Evolutionary conservation across 1,140 invertebrate genomes (phyloP), one percentile per base, ranked within the genome.

Genomic region (Orchesella cincta): DNA sequence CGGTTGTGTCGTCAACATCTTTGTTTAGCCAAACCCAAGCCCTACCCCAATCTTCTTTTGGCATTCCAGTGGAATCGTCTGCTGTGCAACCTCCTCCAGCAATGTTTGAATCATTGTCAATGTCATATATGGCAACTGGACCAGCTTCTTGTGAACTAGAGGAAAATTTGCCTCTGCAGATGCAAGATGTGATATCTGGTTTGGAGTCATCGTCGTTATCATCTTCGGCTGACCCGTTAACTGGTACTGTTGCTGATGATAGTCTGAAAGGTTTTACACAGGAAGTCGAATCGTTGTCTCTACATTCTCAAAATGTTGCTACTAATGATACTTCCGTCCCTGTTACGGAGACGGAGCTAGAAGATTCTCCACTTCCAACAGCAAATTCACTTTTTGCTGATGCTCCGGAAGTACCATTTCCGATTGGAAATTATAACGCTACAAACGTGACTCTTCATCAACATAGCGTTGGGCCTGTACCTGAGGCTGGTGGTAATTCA

Each of bases 341-440:
- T 31, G 62, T 31, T 12, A 31, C 8, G 26, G 62, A 67, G 31
- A 12, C 8, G 39, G 39, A 46, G 39, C 39, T 46, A n/a, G 52
- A 57, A 12, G 8, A 64, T 3, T 39, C 54, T 36, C 28, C 51
- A 16, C 14, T 70, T 18, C 75, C 57, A 26, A 52, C 71, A 3
- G 76, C 76, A 12, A 80, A 80, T 20, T 1, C 16, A 8, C 51
- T 77, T 1, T 76, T 77, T 46, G 33, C 39, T 14, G 73, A 80
- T 33, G 67, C 79, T 28, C 75, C 79, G 14, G 75, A 78, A 52
- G 75, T 80, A 39, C 76, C 77, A 35, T 80, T 79, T 75, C 78
- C 78, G 16, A 23, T 77, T 35, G 74, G 73, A n/a, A n/a, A n/a
- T n/a, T n/a, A n/a, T n/a, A n/a, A n/a, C n/a, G n/a, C n/a, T n/a